Percentiles rank a stretch among this genome's conserved stretches.
Conservation (phyloP, 2,113 vertebrate species). For the Clarias magur region DNA sequence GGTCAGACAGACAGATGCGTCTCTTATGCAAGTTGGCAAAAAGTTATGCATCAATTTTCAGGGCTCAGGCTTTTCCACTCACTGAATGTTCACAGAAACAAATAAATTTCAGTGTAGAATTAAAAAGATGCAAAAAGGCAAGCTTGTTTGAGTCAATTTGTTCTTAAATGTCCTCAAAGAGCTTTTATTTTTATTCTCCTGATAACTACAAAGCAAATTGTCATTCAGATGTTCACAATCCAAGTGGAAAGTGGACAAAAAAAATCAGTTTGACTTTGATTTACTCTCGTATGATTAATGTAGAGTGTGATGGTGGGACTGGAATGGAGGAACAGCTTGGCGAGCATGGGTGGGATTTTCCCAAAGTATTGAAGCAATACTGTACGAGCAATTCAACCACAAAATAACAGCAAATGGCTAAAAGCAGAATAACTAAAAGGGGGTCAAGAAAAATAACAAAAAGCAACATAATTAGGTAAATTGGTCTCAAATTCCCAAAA, state of each 20-base stretch:
- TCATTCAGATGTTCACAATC: background rate
- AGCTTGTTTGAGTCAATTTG: background rate
- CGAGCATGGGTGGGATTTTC: constrained; percentile 47
- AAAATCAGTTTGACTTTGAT: constrained; percentile 4
- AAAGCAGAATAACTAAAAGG: constrained; percentile 63
- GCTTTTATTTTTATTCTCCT: background rate
- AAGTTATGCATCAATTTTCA: no score
- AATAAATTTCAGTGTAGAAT: background rate
- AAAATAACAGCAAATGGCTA: constrained; percentile 66
- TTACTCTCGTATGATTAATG: constrained; percentile 10
- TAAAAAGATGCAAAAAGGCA: background rate
- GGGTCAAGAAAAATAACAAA: constrained; percentile 47
- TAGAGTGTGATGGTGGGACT: constrained; percentile 35
- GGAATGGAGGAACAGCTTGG: constrained; percentile 32
- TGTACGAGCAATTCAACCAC: constrained; percentile 59
- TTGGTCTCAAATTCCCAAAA: constrained; percentile 76
- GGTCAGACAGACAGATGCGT: no score
- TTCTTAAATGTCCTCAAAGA: background rate
- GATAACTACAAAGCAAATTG: background rate
- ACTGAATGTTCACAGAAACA: no score
- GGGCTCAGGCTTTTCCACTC: no score
- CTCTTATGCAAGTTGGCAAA: no score
- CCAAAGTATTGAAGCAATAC: constrained; percentile 60
- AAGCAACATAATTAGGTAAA: constrained; percentile 74
- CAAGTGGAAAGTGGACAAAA: background rate